Percentiles rank a stretch among this genome's conserved stretches.
Conservation (phyloP, 1,140 invertebrate species). For the Rhagoletis pomonella region DNA sequence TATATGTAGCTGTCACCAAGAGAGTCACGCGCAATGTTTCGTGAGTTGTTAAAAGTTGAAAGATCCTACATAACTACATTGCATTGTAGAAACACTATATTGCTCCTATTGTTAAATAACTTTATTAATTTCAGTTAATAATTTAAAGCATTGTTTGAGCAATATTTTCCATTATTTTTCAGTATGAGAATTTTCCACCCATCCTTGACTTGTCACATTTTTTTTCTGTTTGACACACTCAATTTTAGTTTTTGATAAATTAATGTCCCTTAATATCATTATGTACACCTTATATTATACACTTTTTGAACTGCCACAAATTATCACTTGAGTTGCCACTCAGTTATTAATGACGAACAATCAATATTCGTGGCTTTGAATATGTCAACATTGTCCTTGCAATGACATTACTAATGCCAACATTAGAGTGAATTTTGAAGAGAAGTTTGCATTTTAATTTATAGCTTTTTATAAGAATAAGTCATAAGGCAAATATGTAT, state of each 20-base stretch:
- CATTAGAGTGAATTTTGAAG: background rate
- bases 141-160: background rate
- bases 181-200: background rate
- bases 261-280: background rate
- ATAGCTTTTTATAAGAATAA: too few relatives aligned
- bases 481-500: too few relatives aligned
- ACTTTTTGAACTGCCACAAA: background rate
- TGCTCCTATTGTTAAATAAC: too few relatives aligned
- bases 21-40: background rate
- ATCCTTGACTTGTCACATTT: background rate
- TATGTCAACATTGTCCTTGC: background rate
- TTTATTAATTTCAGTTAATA: constrained; percentile 34
- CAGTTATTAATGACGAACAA: background rate
- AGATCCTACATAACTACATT: background rate
- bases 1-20: background rate
- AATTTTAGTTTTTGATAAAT: background rate
- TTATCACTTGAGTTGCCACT: background rate
- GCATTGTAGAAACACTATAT: too few relatives aligned
- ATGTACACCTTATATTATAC: too few relatives aligned
- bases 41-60: background rate
- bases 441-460: too few relatives aligned
- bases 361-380: background rate
- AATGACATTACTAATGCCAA: background rate
- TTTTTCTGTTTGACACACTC: background rate
- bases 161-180: background rate